Evolutionary conservation across 2,797 vertebrate species (phyloP), one percentile per base, ranked within the genome.

Genomic region (Tiaroga cobitis): DNA sequence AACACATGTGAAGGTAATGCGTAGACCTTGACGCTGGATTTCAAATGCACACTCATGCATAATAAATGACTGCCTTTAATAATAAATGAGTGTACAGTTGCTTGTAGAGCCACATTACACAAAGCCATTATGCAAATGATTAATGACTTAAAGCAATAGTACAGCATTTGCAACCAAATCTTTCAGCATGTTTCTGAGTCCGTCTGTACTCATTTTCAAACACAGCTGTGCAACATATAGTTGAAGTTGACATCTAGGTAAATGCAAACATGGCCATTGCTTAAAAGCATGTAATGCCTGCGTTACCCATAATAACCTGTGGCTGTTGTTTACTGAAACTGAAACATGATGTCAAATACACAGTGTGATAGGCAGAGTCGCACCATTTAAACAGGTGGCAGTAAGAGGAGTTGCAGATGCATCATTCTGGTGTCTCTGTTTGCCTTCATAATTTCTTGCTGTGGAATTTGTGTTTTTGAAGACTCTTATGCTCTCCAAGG

Each of bases 361-460:
- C 67, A 54, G 34, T 39, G 9, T 77, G 49, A 86, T 56, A 39
- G 75, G 51, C 68, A 63, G 75, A 83, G 72, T 37, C 59, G 61
- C 82, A 89, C 59, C 78, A 85, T 49, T 63, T 51, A 85, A 88
- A 75, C 89, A 87, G 89, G 88, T 90, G 89, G 85, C 68, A 51
- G 59, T 16, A 82, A 75, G 65, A 59, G 84, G 78, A 77, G 37
- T 67, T 56, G 80, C 59, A 37, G 59, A 86, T 79, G 78, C 83
- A 65, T 80, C 79, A 29, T 77, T 74, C 84, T 68, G 87, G 54
- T 80, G 61, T 75, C 73, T 81, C 88, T 80, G 78, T 89, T 86
- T 88, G 85, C 77, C 79, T 81, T 82, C 67, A 63, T 75, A 46
- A 67, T 84, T 87, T 86, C 41, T 75, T 26, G 41, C 75, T 49